A percentile compares a stretch with the other conserved stretches of the same genome.
These are phyloP conservation scores for Phyllotreta striolata DNA, from an alignment of 2,888 invertebrate genomes.

Conservation along the genomic window DNA sequence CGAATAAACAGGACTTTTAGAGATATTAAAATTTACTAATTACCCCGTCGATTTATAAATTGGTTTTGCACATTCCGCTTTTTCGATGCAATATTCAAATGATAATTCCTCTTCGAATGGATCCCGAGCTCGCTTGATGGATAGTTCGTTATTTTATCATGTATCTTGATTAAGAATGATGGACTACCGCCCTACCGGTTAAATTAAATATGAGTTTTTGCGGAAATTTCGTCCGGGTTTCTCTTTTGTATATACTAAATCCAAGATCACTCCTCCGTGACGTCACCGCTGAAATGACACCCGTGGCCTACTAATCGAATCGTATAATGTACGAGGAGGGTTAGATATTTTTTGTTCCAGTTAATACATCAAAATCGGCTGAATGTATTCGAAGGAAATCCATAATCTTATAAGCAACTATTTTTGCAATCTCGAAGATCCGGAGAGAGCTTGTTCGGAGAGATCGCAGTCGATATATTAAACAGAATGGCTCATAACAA, in stretches of 20 bases:
- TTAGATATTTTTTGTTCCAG: no score
- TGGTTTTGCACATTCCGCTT: constrained; percentile 23
- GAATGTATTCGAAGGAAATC: background rate
- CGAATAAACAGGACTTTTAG: no score
- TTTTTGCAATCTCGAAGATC: constrained; percentile 8
- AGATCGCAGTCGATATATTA: constrained; percentile 16
- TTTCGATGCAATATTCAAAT: constrained; percentile 56
- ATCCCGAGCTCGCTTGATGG: constrained; percentile 46
- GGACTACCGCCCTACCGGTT: constrained; percentile 27
- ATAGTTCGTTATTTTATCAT: constrained; percentile 43
- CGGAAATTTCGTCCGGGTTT: constrained; percentile 11
- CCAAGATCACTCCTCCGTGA: no score
- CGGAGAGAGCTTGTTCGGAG: constrained; percentile 5
- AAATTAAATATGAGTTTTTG: constrained; percentile 37
- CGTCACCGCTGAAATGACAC: no score
- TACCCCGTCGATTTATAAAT: no score
- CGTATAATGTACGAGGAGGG: no score
- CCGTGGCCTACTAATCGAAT: no score
- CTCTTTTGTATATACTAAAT: background rate
- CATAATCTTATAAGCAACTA: constrained; percentile 12
- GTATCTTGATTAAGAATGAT: constrained; percentile 47
- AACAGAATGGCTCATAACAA: constrained; percentile 22
- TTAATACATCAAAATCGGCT: background rate
- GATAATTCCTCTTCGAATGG: constrained; percentile 51
- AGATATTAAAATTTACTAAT: no score